Base-by-base conservation (phyloP, 2,888 invertebrate genomes). In the Chymomyza procnemis region DNA sequence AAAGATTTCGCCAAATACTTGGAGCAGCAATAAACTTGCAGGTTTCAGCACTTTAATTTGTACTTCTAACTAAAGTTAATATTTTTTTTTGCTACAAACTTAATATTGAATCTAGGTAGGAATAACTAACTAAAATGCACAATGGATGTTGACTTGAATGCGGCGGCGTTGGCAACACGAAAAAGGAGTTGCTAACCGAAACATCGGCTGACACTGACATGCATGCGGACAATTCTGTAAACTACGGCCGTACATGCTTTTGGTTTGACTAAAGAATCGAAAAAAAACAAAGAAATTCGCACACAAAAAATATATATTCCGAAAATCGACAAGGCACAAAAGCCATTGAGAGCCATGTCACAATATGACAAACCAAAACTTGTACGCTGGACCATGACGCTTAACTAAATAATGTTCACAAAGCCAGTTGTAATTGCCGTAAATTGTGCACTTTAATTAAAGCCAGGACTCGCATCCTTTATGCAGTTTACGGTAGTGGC, bases 151-250 rank as follows among this genome's bases (percentile, higher is more conserved):
- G 34, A 41, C 34, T 12, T 41, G 34, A 41, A 41, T 41, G 34
- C 34, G 34, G 34, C 34, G 34, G 34, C 54, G 54, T 19, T 54
- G 18, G 21, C 54, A 54, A 54, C 54, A 54, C 6, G 54, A 54
- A 54, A 54, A 54, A 54, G 54, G 54, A 54, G 54, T 54, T 18
- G 54, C 21, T 22, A 9, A 22, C 19, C 4, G 54, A 54, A 54
- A 50, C 50, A 50, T 50, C 50, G 16, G 50, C 16, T 16, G 50
- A 50, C 50, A 50, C 34, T 41, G 34, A 41, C 34, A 41, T 41
- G 34, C 34, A 41, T 12, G 34, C 2, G 34, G 34, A 41, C 34
- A 41, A 12, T 3, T 41, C 34, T 12, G 34, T 12, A 41, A 41
- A 41, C 34, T 41, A 12, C 34, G 9, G 34, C 34, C 34, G 34